Evolutionary conservation across 1,140 invertebrate genomes (phyloP).

Genomic region (Bilobella aurantiaca): DNA sequence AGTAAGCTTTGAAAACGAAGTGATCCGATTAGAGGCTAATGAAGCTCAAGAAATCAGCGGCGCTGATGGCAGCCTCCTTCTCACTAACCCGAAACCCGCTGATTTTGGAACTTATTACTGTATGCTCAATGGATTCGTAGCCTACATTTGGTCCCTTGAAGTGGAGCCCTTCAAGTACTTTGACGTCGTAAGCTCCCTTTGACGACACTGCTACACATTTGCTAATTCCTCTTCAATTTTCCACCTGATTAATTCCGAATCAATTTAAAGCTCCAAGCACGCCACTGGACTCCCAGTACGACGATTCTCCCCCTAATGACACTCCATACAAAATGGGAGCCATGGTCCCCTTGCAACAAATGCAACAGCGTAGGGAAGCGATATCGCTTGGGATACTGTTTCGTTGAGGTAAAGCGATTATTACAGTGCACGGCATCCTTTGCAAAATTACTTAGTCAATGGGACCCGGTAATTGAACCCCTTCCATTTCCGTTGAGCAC

Average conservation of each 20-base stretch:
- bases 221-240: too few species aligned
- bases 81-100: background rate
- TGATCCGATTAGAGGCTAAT: background rate
- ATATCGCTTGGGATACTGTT: conserved; percentile 4
- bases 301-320: background rate
- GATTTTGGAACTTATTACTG: conserved; percentile 13
- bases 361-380: conserved; percentile 8
- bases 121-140: background rate
- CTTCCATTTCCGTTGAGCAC: too few species aligned
- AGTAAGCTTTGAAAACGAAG: conserved; percentile 2
- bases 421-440: too few species aligned
- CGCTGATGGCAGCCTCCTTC: background rate
- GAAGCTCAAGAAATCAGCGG: background rate
- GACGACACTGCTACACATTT: too few species aligned
- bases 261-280: background rate
- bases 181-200: background rate
- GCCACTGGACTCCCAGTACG: background rate
- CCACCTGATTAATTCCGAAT: background rate
- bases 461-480: background rate
- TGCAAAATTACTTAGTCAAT: background rate
- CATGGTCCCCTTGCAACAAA: conserved; percentile 10
- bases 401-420: conserved; percentile 4
- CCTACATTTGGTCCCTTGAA: conserved; percentile 5
- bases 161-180: conserved; percentile 1
- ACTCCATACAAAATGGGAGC: background rate